Evolutionary conservation across 2,888 invertebrate genomes (phyloP), one percentile per base, ranked within the genome.

Genomic region (Callimorpha dominula): DNA sequence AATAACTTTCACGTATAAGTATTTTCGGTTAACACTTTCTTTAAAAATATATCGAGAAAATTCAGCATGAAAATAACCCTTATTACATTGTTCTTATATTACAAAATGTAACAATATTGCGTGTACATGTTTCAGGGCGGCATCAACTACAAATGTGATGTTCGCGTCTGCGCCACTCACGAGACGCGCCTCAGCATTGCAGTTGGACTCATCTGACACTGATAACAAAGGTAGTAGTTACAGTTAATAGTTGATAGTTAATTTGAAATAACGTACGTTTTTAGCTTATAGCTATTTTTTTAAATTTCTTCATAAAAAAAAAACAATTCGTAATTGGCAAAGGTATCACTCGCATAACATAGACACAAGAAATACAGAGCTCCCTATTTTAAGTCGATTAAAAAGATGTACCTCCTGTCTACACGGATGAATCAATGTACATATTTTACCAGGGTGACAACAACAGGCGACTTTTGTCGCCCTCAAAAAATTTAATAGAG

Each of bases 81-180:
- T 73, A 71, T 50, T 60, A 65, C 46, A n/a, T 73, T 62, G 20
- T 40, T 20, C 17, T 49, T 40, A 11, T 20, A 42, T 46, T n/a
- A 9, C 11, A 78, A 71, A 50, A n/a, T 65, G 31, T 65, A 54
- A 77, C 63, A 73, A 70, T 62, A 72, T 80, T 1, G 52, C 57
- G 60, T 81, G 76, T 60, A 17, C 64, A 65, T 77, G 57, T 93
- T 94, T 64, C 93, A 97, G 98, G 93, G 98, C 98, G 85, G 98
- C 98, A 89, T 98, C 98, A 89, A 98, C 98, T 84, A 98, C 98
- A 89, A 98, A 98, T 96, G 98, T 98, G 94, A 98, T 98, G 96
- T 97, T 96, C 91, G 96, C 97, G 91, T 97, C 97, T 93, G 96
- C 97, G 94, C 97, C 97, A 92, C 96, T 98, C 88, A 98, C 98